Evolutionary conservation across 2,113 vertebrate genomes (phyloP).

Genomic region (Candoia aspera): DNA sequence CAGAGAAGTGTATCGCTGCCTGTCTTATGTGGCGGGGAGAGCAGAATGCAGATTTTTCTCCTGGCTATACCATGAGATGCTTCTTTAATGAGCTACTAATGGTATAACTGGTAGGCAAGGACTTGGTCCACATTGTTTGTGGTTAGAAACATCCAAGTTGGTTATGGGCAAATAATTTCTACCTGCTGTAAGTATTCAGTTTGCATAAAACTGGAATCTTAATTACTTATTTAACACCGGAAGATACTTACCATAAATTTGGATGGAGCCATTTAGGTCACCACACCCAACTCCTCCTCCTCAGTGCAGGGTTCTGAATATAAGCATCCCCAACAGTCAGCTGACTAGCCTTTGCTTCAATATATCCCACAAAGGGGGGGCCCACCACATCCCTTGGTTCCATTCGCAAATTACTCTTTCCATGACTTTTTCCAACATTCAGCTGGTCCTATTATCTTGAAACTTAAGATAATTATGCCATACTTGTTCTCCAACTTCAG

Average conservation of each 20-base stretch:
- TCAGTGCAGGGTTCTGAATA: too few species aligned
- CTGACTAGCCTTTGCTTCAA: too few species aligned
- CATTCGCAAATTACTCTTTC: too few species aligned
- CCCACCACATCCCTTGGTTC: too few species aligned
- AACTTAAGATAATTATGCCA: too few species aligned
- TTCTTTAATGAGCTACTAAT: background rate
- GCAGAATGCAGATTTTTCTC: background rate
- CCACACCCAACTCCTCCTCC: too few species aligned
- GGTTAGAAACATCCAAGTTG: background rate
- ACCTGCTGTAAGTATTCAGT: background rate
- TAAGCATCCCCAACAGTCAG: too few species aligned
- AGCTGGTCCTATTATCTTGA: too few species aligned
- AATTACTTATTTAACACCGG: background rate
- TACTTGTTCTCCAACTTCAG: too few species aligned
- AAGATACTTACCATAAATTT: background rate
- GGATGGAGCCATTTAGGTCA: too few species aligned
- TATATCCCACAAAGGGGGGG: too few species aligned
- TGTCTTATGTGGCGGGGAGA: background rate
- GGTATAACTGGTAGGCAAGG: background rate
- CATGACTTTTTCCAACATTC: too few species aligned
- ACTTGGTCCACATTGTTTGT: background rate
- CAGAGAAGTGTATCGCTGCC: background rate
- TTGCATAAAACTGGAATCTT: background rate
- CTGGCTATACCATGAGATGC: background rate
- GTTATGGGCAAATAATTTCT: background rate